Percentiles rank a stretch among this genome's conserved stretches.
Conservation (phyloP, 1,140 invertebrate species). For the Monochamus saltuarius region DNA sequence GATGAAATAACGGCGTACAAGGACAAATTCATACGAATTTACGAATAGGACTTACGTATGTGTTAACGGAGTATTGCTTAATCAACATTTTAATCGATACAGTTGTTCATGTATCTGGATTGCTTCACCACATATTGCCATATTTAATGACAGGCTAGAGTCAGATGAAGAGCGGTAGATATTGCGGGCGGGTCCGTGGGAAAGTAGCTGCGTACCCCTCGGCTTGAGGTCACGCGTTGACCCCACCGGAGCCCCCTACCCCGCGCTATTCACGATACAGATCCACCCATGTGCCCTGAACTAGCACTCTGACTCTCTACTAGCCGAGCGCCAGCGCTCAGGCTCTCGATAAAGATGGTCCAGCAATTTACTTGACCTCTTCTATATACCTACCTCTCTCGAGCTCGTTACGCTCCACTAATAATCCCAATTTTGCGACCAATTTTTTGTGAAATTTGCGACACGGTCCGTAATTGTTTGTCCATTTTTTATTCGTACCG, state of each 20-base stretch:
- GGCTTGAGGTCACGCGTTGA: conserved; percentile 53
- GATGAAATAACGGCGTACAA: neutral
- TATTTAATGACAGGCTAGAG: conserved; percentile 53
- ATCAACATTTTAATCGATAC: conserved; percentile 44
- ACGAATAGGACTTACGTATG: neutral
- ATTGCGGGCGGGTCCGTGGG: conserved; percentile 53
- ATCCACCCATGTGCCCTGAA: conserved; percentile 47
- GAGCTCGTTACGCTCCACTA: too few species aligned
- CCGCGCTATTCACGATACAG: conserved; percentile 44
- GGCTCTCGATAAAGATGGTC: conserved; percentile 21
- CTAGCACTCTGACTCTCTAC: conserved; percentile 31
- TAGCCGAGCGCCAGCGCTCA: conserved; percentile 6
- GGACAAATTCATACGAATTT: neutral
- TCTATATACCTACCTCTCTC: neutral
- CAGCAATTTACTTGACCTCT: conserved; percentile 24
- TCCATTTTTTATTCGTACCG: too few species aligned
- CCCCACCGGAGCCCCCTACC: conserved; percentile 38
- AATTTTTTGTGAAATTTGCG: too few species aligned
- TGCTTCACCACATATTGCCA: conserved; percentile 51
- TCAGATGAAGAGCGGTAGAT: conserved; percentile 53
- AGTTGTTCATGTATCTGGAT: conserved; percentile 48
- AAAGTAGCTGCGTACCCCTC: conserved; percentile 53
- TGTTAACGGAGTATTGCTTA: conserved; percentile 33
- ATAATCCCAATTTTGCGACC: too few species aligned
- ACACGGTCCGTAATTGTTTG: too few species aligned